A percentile compares a stretch with the other conserved stretches of the same genome.
These are phyloP conservation scores for Cyclina sinensis DNA, from an alignment of 1,140 invertebrate species.

Conservation along the genomic window DNA sequence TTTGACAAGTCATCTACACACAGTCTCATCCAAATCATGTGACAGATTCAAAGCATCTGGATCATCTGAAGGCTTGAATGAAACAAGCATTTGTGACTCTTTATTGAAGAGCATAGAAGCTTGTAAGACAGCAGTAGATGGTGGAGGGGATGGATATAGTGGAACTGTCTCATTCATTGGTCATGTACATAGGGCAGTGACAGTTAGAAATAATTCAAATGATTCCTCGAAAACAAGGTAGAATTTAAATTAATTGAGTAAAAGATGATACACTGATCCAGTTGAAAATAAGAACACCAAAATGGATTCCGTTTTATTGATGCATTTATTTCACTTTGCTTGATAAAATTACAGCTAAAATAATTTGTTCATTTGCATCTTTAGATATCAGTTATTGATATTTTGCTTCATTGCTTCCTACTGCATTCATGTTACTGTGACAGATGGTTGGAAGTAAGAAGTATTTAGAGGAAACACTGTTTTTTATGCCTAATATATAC, in stretches of 20 bases:
- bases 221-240: slow-evolving; percentile 28
- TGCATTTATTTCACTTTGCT: too few relatives aligned
- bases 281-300: background rate
- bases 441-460: too few relatives aligned
- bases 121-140: slow-evolving; percentile 24
- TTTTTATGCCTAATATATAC: too few relatives aligned
- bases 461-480: too few relatives aligned
- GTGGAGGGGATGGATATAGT: background rate
- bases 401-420: too few relatives aligned
- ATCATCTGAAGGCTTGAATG: background rate
- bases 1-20: slow-evolving; percentile 31
- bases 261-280: too few relatives aligned
- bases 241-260: too few relatives aligned
- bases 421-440: too few relatives aligned
- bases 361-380: too few relatives aligned
- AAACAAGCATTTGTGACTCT: slow-evolving; percentile 40
- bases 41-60: background rate
- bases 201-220: background rate
- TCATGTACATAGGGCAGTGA: slow-evolving; percentile 41
- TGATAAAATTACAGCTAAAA: too few relatives aligned
- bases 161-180: slow-evolving; percentile 9
- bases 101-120: slow-evolving; percentile 60
- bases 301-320: background rate
- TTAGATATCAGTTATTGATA: too few relatives aligned
- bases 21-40: slow-evolving; percentile 28